phyloP scores from a whole-genome alignment of 2,888 invertebrate genomes.

The Apamea sordens region DNA sequence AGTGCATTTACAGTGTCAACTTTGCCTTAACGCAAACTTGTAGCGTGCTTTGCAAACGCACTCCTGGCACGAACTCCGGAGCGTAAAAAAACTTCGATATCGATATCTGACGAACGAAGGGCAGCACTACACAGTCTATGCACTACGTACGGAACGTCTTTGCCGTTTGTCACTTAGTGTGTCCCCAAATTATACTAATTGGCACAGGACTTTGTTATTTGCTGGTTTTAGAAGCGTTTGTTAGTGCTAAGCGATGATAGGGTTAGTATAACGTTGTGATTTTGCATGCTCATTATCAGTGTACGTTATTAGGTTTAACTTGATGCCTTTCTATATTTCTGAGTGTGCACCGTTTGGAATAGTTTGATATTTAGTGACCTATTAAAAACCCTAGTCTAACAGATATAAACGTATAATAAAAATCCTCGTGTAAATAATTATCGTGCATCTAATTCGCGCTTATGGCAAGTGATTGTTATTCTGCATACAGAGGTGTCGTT shows the following conservation, averaged over 20 bases:
- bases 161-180: slow-evolving; percentile 79
- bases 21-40: slow-evolving; percentile 88
- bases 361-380: neutral
- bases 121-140: slow-evolving; percentile 84
- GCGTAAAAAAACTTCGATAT: slow-evolving; percentile 87
- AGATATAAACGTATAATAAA: slow-evolving; percentile 29
- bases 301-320: slow-evolving; percentile 14
- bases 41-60: slow-evolving; percentile 97
- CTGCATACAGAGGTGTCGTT: slow-evolving; percentile 65
- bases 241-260: slow-evolving; percentile 67
- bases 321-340: slow-evolving; percentile 8
- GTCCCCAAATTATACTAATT: slow-evolving; percentile 68
- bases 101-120: slow-evolving; percentile 74
- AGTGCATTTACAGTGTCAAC: slow-evolving; percentile 99
- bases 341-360: neutral
- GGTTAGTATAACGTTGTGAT: slow-evolving; percentile 45
- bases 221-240: slow-evolving; percentile 54
- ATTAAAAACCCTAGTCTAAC: slow-evolving; percentile 5
- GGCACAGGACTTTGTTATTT: slow-evolving; percentile 57
- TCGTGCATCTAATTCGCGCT: slow-evolving; percentile 62
- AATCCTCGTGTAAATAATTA: slow-evolving; percentile 56
- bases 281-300: slow-evolving; percentile 35
- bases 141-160: slow-evolving; percentile 82
- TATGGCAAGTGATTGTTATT: slow-evolving; percentile 73
- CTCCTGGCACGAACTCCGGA: slow-evolving; percentile 99